Evolutionary conservation across 2,797 vertebrate genomes (phyloP).

Genomic region (Cryptoblepharus egeriae): DNA sequence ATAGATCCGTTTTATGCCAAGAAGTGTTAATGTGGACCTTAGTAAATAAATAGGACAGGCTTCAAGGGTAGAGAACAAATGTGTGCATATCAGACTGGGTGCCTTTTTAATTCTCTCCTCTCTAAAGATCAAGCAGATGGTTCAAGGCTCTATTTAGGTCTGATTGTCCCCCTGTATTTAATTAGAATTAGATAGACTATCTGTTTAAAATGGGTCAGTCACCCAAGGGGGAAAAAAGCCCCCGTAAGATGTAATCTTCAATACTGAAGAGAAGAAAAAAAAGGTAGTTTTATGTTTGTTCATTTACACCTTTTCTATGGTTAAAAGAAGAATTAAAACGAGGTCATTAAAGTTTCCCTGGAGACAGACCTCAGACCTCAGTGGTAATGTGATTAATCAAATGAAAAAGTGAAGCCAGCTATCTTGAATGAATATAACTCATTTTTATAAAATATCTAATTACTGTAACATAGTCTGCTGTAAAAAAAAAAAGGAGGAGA

Average conservation of each 20-base stretch:
- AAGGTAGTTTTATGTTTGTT: constrained; percentile 68
- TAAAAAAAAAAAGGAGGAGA: constrained; percentile 41
- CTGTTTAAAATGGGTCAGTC: constrained; percentile 62
- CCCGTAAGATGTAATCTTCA: constrained; percentile 58
- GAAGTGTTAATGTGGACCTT: neutral
- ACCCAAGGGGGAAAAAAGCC: neutral
- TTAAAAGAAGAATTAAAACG: constrained; percentile 72
- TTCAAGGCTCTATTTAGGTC: constrained; percentile 62
- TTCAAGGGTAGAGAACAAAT: neutral
- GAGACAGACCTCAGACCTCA: constrained; percentile 70
- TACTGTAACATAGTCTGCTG: constrained; percentile 72
- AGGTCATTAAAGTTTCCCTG: constrained; percentile 74
- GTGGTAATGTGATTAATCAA: constrained; percentile 78
- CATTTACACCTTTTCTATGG: constrained; percentile 69
- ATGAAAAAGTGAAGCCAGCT: constrained; percentile 71
- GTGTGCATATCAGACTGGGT: neutral
- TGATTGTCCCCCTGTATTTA: constrained; percentile 55
- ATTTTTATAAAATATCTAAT: constrained; percentile 78
- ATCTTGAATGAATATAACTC: constrained; percentile 69
- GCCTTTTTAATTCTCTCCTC: constrained; percentile 47
- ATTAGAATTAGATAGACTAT: constrained; percentile 50
- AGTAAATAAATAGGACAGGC: neutral
- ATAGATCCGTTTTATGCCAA: neutral
- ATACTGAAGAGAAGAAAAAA: constrained; percentile 16
- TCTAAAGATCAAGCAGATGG: constrained; percentile 47